Evolutionary conservation across 2,113 vertebrate species (phyloP).

Genomic region (Pyxicephalus adspersus): DNA sequence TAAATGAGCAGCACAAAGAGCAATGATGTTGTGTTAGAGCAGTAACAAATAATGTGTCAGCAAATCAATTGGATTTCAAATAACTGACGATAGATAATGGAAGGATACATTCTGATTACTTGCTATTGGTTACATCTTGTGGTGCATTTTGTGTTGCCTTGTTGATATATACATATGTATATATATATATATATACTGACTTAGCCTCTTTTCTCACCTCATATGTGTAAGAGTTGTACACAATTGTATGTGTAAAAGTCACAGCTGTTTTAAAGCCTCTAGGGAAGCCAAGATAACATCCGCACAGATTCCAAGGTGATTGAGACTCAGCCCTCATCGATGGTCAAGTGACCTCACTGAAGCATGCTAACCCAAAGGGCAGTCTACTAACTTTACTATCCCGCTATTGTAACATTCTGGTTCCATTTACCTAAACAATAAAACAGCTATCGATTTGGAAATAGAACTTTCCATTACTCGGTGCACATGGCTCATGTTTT

Average conservation of each 20-base stretch:
- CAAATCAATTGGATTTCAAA: too few species aligned
- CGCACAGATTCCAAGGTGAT: too few species aligned
- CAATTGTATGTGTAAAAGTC: background rate
- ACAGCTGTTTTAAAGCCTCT: conserved; percentile 23
- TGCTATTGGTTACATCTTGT: too few species aligned
- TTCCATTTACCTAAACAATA: conserved; percentile 4
- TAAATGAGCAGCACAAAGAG: too few species aligned
- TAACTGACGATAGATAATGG: too few species aligned
- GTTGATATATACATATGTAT: too few species aligned
- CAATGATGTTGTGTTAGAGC: too few species aligned
- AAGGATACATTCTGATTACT: too few species aligned
- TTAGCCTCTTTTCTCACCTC: background rate
- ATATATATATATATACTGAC: background rate
- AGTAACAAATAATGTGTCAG: too few species aligned
- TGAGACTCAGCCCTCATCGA: too few species aligned
- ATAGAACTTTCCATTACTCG: conserved; percentile 30
- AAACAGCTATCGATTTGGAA: background rate
- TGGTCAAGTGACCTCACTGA: background rate
- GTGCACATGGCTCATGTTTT: background rate
- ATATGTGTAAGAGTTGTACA: too few species aligned
- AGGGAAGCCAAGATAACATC: background rate
- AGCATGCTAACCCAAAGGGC: background rate
- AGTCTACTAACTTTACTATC: background rate
- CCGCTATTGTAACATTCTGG: background rate
- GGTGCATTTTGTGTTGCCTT: too few species aligned